These are phyloP conservation scores for Climacteris rufus DNA, from an alignment of 2,113 vertebrate genomes.

Conservation along the genomic window DNA sequence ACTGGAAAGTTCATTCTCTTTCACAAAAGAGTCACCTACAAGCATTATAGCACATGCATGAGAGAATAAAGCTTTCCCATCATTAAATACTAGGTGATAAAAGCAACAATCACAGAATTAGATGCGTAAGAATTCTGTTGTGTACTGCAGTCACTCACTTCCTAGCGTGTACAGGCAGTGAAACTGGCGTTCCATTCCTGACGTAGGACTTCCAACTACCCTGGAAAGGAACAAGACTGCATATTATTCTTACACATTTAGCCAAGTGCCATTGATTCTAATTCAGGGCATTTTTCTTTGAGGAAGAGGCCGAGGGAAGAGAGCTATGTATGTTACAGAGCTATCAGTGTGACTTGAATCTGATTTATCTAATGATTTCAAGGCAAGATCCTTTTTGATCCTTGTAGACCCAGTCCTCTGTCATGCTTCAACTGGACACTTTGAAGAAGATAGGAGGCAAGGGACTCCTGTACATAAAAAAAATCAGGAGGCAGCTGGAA, in stretches of 20 bases:
- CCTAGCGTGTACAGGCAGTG: not conserved
- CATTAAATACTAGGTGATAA: not conserved
- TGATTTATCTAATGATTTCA: not conserved
- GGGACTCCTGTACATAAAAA: not conserved
- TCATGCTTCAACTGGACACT: not conserved
- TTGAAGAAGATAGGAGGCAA: not conserved
- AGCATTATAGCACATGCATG: not conserved
- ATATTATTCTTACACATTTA: not conserved
- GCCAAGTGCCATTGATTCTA: not conserved
- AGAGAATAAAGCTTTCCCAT: not conserved
- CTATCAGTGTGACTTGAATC: not conserved
- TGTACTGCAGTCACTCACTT: not conserved
- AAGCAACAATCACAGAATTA: not conserved
- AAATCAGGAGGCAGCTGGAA: not conserved
- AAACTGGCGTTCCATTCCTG: not conserved
- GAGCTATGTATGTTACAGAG: not conserved
- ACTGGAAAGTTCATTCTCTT: not conserved
- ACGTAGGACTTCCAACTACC: not conserved
- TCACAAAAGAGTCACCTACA: not conserved
- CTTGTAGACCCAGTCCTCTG: not conserved
- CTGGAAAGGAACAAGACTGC: not conserved
- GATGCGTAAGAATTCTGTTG: not conserved
- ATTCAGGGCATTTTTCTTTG: not conserved
- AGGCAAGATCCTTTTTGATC: not conserved
- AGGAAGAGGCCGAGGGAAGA: not conserved